phyloP scores from a whole-genome alignment of 2,113 vertebrate species.

The Saimiri boliviensis region DNA sequence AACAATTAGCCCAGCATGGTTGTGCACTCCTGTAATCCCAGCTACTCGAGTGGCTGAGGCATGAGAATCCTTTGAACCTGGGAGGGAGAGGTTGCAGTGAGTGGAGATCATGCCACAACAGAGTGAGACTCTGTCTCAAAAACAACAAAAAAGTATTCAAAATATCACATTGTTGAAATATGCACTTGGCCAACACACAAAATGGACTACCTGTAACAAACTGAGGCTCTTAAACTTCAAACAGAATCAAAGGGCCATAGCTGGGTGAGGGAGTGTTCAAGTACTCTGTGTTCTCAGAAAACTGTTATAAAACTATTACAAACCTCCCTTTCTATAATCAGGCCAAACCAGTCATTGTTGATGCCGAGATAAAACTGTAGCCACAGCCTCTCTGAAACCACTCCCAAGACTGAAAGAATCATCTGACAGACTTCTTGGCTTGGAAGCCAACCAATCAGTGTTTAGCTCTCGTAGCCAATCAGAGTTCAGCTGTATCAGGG shows the following conservation, averaged over 20 bases:
- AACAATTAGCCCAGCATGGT: no score
- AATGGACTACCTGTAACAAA: no score
- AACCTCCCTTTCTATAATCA: neutral
- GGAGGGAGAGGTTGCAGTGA: no score
- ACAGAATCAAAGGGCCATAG: neutral
- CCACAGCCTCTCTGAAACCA: neutral
- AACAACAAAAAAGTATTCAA: no score
- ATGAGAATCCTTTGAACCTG: no score
- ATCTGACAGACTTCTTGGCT: neutral
- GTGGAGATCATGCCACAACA: no score
- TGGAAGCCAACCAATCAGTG: neutral
- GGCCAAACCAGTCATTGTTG: neutral
- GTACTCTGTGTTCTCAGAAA: neutral
- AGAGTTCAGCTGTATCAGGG: neutral
- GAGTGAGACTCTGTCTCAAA: no score
- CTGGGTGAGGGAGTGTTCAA: neutral
- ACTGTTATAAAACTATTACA: neutral
- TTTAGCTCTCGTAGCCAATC: neutral
- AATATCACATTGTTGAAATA: no score
- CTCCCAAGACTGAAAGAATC: neutral
- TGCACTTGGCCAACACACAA: no score
- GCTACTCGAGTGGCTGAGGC: no score
- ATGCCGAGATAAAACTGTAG: neutral
- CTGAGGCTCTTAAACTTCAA: no score
- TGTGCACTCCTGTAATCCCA: no score